Conservation (phyloP, 2,113 vertebrate genomes). For the Baryphthengus martii region DNA sequence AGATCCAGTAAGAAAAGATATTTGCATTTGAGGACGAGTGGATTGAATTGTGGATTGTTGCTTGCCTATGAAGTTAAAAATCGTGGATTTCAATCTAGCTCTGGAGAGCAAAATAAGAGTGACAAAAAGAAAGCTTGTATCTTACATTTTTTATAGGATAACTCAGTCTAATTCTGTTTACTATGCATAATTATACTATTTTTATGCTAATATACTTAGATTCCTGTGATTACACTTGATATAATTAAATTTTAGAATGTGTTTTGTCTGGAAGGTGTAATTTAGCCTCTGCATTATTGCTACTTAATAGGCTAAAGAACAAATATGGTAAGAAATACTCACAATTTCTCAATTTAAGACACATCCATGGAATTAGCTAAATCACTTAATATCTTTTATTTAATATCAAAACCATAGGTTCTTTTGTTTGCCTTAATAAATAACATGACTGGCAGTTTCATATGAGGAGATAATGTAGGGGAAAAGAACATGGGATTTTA, state of each 20-base stretch:
- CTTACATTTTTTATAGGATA: not conserved
- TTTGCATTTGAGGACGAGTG: not conserved
- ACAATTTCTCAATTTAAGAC: not conserved
- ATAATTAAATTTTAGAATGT: not conserved
- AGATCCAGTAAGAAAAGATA: slow-evolving; percentile 11
- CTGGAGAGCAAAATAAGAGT: not conserved
- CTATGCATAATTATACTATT: not conserved
- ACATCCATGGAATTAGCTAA: not conserved
- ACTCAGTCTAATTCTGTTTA: not conserved
- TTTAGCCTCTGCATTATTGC: not conserved
- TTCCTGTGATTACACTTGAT: not conserved
- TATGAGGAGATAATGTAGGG: no score
- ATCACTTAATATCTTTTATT: not conserved
- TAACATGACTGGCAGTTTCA: not conserved
- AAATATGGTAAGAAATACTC: not conserved
- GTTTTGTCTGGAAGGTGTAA: not conserved
- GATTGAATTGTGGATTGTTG: slow-evolving; percentile 21
- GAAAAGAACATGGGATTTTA: no score
- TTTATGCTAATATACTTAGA: not conserved
- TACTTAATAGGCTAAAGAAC: not conserved
- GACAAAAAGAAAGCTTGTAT: not conserved
- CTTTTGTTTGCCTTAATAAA: not conserved
- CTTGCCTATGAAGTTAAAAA: slow-evolving; percentile 30
- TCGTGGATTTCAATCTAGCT: not conserved
- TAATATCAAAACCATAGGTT: not conserved